Evolutionary conservation across 2,888 invertebrate genomes (phyloP).

Genomic region (Luffia ferchaultella): DNA sequence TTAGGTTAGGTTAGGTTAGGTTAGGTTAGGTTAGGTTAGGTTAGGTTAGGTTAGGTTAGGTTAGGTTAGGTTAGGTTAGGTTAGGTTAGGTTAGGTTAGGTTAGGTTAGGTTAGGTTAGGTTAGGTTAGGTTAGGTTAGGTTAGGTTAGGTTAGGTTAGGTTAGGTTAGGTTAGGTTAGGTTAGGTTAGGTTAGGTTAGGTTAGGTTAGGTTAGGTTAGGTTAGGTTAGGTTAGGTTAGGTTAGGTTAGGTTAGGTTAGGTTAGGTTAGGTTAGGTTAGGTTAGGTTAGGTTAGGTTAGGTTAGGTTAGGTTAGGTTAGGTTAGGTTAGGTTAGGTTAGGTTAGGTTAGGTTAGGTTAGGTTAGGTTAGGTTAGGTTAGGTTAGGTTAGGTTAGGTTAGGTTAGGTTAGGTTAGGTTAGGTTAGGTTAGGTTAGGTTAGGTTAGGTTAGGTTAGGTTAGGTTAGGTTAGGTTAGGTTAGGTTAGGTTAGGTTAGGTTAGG

Average conservation of each 20-base stretch:
- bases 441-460: conserved; percentile 10
- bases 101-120: conserved; percentile 10
- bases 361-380: conserved; percentile 8
- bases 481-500: conserved; percentile 10
- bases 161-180: conserved; percentile 6
- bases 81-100: conserved; percentile 10
- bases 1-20: conserved; percentile 10
- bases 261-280: conserved; percentile 7
- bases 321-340: conserved; percentile 8
- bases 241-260: conserved; percentile 6
- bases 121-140: conserved; percentile 10
- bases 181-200: conserved; percentile 9
- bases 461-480: conserved; percentile 10
- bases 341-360: conserved; percentile 8
- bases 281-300: conserved; percentile 6
- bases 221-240: conserved; percentile 2
- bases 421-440: conserved; percentile 10
- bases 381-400: conserved; percentile 7
- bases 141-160: conserved; percentile 9
- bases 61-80: conserved; percentile 10
- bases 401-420: conserved; percentile 8
- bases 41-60: conserved; percentile 5
- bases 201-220: conserved; percentile 8
- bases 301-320: conserved; percentile 8
- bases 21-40: conserved; percentile 7